Evolutionary conservation across 2,797 vertebrate genomes (phyloP).

Genomic region (Thaleichthys pacificus): DNA sequence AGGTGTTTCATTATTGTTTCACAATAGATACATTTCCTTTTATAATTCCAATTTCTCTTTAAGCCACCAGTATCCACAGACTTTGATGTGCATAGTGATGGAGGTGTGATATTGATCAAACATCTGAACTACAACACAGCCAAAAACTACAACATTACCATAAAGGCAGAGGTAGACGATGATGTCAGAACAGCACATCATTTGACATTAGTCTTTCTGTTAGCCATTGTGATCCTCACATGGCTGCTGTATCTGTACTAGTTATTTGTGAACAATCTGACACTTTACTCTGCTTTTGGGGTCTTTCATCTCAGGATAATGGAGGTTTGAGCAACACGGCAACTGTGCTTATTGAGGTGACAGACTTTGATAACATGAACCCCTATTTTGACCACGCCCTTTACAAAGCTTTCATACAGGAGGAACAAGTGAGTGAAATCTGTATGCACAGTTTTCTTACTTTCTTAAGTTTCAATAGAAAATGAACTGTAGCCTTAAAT

Average conservation of each 20-base stretch:
- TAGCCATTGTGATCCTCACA: no score
- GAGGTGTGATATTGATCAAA: conserved; percentile 61
- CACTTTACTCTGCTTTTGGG: conserved; percentile 9
- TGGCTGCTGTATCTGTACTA: no score
- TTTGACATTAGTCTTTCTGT: neutral
- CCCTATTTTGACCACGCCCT: conserved; percentile 73
- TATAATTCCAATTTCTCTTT: conserved; percentile 25
- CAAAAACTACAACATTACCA: conserved; percentile 63
- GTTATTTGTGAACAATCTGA: neutral
- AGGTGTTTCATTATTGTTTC: neutral
- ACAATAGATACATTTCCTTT: neutral
- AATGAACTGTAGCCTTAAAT: neutral
- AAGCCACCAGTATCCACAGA: conserved; percentile 65
- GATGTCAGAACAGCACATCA: neutral
- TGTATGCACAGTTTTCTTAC: neutral
- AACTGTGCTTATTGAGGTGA: conserved; percentile 55
- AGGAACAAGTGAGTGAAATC: conserved; percentile 65
- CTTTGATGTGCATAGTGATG: conserved; percentile 64
- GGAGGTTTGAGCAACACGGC: conserved; percentile 44
- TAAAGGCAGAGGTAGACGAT: conserved; percentile 67
- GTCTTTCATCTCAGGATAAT: conserved; percentile 62
- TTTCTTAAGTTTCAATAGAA: no score
- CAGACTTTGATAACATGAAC: conserved; percentile 77
- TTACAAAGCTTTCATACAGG: conserved; percentile 70
- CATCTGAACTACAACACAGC: conserved; percentile 71